Evolutionary conservation across 2,797 vertebrate genomes (phyloP), one percentile per base, ranked within the genome.

Genomic region (Sciaenops ocellatus): DNA sequence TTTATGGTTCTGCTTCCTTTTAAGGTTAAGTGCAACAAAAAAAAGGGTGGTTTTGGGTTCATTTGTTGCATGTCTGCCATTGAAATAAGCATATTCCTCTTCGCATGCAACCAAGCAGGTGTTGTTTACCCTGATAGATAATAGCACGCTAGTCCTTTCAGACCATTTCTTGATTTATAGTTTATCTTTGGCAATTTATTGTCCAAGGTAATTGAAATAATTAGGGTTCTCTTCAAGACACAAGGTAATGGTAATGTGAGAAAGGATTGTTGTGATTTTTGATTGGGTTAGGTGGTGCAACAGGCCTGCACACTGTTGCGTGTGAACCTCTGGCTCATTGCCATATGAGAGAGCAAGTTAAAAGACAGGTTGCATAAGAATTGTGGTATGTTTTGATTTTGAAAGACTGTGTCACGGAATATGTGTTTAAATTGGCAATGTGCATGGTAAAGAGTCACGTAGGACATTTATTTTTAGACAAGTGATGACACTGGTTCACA

Each of bases 281-380:
- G 86, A 88, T 68, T 67, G 60, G 76, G 62, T 73, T 76, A 66
- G 77, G 78, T 51, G 77, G 85, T 87, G 85, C 83, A 87, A 71
- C 84, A 86, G 56, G 80, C 68, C 79, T 84, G 87, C 88, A 94
- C 90, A 85, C 79, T 74, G 90, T 95, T 92, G 93, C 93, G 91
- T 95, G 94, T 94, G 90, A 95, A 92, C 90, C 75, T 84, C 89
- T 95, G 94, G 95, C 90, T 8, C 46, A 0, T 8, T 69, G 92
- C 94, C 94, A 94, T 80, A 65, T 80, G 60, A 86, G 69, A 87
- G 82, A 85, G 82, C 71, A 80, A 83, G 84, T 87, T 83, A 84
- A 85, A 85, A 73, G 69, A 79, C 60, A 73, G 85, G 71, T 94
- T 95, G 89, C 91, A 89, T 94, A 92, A 91, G 69, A 87, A 73